A percentile compares a stretch with the other conserved stretches of the same genome.
Conservation (phyloP, 2,113 vertebrate species). For the Hippocampus guttulatus region DNA sequence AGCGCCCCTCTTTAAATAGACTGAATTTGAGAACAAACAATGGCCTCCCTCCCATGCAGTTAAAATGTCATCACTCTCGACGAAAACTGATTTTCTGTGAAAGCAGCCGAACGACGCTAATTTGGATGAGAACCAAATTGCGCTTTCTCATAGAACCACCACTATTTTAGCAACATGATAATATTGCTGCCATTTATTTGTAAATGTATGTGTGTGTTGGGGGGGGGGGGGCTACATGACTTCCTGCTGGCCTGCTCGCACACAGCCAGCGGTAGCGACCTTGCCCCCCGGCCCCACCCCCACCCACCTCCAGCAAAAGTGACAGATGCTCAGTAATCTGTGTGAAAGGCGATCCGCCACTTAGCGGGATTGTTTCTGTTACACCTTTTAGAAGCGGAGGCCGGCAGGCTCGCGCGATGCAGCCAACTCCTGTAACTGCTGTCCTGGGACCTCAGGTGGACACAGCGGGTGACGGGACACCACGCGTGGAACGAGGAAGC, state of each 20-base stretch:
- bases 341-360: constrained; percentile 73
- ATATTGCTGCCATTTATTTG: constrained; percentile 1
- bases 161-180: neutral
- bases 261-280: constrained; percentile 40
- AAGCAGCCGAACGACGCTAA: neutral
- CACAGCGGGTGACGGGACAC: constrained; percentile 41
- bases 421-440: constrained; percentile 60
- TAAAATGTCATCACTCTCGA: neutral
- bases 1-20: neutral
- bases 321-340: constrained; percentile 75
- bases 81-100: neutral
- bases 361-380: constrained; percentile 75
- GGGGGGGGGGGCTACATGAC: neutral
- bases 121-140: neutral
- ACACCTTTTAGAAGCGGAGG: constrained; percentile 68
- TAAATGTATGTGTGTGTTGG: neutral
- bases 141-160: neutral
- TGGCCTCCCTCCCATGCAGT: neutral
- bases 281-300: constrained; percentile 53
- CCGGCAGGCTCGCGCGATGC: constrained; percentile 56
- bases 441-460: constrained; percentile 72
- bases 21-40: neutral
- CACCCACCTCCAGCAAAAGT: constrained; percentile 51
- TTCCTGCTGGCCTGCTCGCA: constrained; percentile 3
- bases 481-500: constrained; percentile 8